A percentile compares a stretch with the other conserved stretches of the same genome.
These are phyloP conservation scores for Enteromius argenteus DNA, from an alignment of 2,797 vertebrate genomes.

Conservation along the genomic window DNA sequence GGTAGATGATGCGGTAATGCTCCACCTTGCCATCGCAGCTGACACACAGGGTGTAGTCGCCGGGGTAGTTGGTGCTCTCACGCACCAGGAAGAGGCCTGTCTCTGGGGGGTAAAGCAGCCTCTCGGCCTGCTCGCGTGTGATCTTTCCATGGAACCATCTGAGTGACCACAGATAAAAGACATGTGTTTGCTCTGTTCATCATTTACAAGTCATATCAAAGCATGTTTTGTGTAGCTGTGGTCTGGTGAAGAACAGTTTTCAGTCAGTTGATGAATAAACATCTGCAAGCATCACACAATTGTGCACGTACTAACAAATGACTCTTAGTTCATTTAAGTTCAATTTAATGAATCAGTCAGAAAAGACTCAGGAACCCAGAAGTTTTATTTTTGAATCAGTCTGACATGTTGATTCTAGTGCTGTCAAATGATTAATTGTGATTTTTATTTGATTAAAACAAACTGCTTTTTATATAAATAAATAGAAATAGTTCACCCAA, in stretches of 20 bases:
- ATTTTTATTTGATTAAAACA: too few relatives aligned
- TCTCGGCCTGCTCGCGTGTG: constrained; percentile 90
- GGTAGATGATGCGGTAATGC: constrained; percentile 97
- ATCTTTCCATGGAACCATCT: constrained; percentile 99
- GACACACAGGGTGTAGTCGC: constrained; percentile 97
- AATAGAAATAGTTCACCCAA: too few relatives aligned
- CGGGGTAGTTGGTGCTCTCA: constrained; percentile 98
- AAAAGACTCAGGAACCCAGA: too few relatives aligned
- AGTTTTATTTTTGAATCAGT: too few relatives aligned
- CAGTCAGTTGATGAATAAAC: too few relatives aligned
- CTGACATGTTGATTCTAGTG: too few relatives aligned
- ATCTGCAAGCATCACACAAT: too few relatives aligned
- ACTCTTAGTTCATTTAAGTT: too few relatives aligned
- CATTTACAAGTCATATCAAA: not conserved
- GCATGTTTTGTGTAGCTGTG: not conserved
- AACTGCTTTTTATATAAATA: too few relatives aligned
- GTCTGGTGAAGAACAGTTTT: not conserved
- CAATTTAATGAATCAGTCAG: too few relatives aligned
- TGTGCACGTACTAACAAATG: too few relatives aligned
- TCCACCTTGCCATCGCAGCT: constrained; percentile 97
- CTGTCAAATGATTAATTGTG: too few relatives aligned
- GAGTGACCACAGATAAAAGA: constrained; percentile 33
- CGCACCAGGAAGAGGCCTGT: constrained; percentile 93
- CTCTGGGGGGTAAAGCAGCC: constrained; percentile 88
- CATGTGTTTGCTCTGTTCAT: not conserved